Conservation (phyloP, 2,113 vertebrate species). For the Casuarius casuarius region DNA sequence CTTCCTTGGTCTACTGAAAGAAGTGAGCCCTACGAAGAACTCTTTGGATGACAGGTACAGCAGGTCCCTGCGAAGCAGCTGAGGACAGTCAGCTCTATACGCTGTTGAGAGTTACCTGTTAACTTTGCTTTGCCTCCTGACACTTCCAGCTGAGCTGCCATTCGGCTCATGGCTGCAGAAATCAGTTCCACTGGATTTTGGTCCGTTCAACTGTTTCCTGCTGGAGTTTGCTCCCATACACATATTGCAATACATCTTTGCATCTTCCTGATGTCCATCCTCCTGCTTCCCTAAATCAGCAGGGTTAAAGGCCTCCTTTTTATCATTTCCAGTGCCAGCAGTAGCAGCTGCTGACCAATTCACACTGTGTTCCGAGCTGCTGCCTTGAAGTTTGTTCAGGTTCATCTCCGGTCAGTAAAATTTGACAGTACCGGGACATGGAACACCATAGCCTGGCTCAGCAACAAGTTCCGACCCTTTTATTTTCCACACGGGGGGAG, state of each 20-base stretch:
- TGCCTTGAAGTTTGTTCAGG: not conserved
- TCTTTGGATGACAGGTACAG: not conserved
- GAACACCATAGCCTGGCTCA: not conserved
- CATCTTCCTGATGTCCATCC: slow-evolving; percentile 30
- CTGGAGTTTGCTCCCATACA: not conserved
- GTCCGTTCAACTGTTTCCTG: not conserved
- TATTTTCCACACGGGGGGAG: not conserved
- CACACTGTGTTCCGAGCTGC: not conserved
- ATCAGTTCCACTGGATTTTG: not conserved
- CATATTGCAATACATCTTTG: slow-evolving; percentile 33
- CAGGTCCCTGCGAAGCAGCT: fast-evolving
- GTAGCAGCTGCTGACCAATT: not conserved
- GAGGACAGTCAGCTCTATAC: fast-evolving
- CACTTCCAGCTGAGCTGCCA: slow-evolving; percentile 28
- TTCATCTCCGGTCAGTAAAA: not conserved
- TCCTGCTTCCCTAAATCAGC: not conserved
- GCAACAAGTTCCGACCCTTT: not conserved
- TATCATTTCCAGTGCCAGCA: not conserved
- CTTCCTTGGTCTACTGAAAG: fast-evolving
- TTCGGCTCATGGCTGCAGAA: not conserved
- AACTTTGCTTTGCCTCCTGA: slow-evolving; percentile 54
- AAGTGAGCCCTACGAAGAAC: too few relatives aligned
- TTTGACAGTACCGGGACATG: not conserved
- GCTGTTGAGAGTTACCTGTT: slow-evolving; percentile 71
- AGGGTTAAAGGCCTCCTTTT: not conserved